Base-by-base conservation (phyloP, 2,888 invertebrate genomes). In the Heliconius sara region DNA sequence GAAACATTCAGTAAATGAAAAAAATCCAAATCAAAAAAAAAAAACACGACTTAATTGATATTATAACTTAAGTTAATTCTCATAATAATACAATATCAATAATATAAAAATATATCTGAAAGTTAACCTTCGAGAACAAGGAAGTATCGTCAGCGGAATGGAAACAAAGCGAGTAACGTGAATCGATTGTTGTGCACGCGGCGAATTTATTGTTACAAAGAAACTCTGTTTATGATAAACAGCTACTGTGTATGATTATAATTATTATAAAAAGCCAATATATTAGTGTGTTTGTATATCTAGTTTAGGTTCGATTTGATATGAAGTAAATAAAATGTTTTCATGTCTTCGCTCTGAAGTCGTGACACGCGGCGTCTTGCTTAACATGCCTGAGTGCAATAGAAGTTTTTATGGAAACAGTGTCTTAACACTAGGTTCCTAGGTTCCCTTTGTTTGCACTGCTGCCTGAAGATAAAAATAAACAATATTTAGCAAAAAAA, bases 71-170 rank as follows among this genome's bases (percentile, higher is more conserved):
- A n/a, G 22, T 60, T 10, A 60, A 60, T n/a, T n/a, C 12, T 10
- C 5, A 47, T n/a, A 10, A 60, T 60, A n/a, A 60, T n/a, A 60
- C 6, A 27, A 27, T 4, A 39, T 22, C n/a, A 30, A 52, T 30
- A 30, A 52, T n/a, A 16, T 5, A 52, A 27, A 60, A 27, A 73
- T 65, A 19, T 43, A 25, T 47, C 65, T 27, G 63, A 47, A 65
- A 60, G 19, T 5, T 27, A 60, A 60, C 60, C 73, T 73, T 75
- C 65, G 10, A 65, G 43, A 47, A 75, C 75, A 66, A 47, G 75
- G 75, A 75, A 75, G 75, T 47, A 47, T 27, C 63, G 75, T 75
- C 66, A 75, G 66, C 65, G 47, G 47, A 75, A 75, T 66, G 63
- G 12, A 65, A 66, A 75, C 75, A 75, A 66, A 75, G 47, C 43